phyloP scores from a whole-genome alignment of 1,140 invertebrate species.

The Ctenoplectra terminalis region DNA sequence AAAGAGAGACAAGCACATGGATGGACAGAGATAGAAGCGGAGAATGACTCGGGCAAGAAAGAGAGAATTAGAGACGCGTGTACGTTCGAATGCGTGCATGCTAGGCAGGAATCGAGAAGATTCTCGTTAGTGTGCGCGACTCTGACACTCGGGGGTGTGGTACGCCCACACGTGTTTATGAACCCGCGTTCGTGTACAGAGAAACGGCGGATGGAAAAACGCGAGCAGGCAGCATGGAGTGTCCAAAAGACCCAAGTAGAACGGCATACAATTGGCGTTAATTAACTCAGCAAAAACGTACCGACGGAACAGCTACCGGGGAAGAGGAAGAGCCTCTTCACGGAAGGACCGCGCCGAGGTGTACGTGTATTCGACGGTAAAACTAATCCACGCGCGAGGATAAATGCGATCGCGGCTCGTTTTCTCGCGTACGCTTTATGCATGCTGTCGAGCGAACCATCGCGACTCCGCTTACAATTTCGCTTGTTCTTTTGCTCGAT shows the following conservation, averaged over 20 bases:
- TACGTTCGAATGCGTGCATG: neutral
- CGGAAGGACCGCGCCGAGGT: constrained; percentile 5
- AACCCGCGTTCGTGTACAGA: neutral
- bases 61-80: constrained; percentile 21
- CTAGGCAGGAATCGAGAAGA: constrained; percentile 4
- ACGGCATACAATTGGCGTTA: constrained; percentile 62
- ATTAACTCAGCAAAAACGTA: constrained; percentile 63
- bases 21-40: neutral
- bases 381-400: constrained; percentile 23
- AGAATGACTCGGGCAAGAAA: neutral
- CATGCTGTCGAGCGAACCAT: neutral
- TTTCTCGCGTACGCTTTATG: constrained; percentile 15
- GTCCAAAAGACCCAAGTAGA: constrained; percentile 52
- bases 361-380: constrained; percentile 17
- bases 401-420: constrained; percentile 37
- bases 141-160: neutral
- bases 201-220: constrained; percentile 17
- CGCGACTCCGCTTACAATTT: neutral
- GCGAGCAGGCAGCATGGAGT: constrained; percentile 30
- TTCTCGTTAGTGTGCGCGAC: neutral
- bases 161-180: neutral
- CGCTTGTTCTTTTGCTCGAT: constrained; percentile 2
- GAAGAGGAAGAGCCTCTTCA: constrained; percentile 26
- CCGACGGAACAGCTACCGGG: constrained; percentile 22
- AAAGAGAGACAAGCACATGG: neutral